Base-by-base conservation (phyloP, 2,113 vertebrate species). In the Scytalopus superciliaris region DNA sequence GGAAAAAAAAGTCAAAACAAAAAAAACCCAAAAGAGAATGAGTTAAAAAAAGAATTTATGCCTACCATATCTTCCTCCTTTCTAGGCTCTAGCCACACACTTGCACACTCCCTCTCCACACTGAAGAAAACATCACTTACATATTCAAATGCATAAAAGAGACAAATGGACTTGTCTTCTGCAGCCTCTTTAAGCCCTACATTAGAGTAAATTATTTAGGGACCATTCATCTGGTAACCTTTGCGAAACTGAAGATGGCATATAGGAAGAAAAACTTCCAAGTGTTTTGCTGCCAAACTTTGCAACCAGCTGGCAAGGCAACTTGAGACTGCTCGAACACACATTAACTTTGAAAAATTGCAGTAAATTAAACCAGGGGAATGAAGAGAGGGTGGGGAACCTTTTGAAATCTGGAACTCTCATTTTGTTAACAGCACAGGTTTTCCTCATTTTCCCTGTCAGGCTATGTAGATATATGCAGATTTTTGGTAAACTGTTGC, bases 151-250 rank as follows among this genome's bases (percentile, higher is more conserved):
- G 66, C 91, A 88, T 97, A 94, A 96, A 95, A 60, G 84, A 96
- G 92, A 97, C 73, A 94, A 95, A 97, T 96, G 74, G 91, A 97
- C 94, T 96, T 95, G 95, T 80, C 96, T 87, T 73, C 69, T 3
- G n/a, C 80, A 91, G 92, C 64, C 83, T 97, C 94, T 97, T 96
- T 95, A 78, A 97, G 90, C 50, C 59, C 97, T 90, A 95, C 67
- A 90, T 97, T 97, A 94, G 72, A 97, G 86, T 96, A 97, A 97
- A 97, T 97, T 96, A 96, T 96, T 97, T 97, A 97, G 94, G 69
- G 66, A 52, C 47, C 64, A 39, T 73, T 96, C 81, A 96, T 94
- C 96, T 96, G 96, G 90, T 97, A 97, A 97, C 97, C 94, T 97
- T 97, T 94, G 57, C 12, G 0, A 95, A 96, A 90, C 89, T 90